Evolutionary conservation across 2,113 vertebrate genomes (phyloP).

Genomic region (human): DNA sequence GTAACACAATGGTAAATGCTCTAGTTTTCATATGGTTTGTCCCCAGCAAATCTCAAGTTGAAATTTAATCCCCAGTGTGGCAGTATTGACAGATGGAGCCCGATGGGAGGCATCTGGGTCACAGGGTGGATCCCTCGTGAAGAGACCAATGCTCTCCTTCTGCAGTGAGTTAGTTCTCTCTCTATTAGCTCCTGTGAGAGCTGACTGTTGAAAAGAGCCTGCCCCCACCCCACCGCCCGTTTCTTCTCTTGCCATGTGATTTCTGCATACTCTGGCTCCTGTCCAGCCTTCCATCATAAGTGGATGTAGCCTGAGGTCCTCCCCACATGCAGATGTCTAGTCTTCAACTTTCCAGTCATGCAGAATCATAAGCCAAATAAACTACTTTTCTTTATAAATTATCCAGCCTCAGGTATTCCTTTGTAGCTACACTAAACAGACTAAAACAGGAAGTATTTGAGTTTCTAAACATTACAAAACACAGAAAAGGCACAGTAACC

Average conservation of each 20-base stretch:
- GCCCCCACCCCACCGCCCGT: too few relatives aligned
- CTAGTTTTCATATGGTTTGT: too few relatives aligned
- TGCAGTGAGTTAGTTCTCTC: background rate
- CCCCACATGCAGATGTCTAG: background rate
- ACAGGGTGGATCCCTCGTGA: background rate
- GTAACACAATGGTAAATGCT: background rate
- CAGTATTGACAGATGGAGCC: background rate
- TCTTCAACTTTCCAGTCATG: background rate
- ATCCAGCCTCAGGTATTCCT: too few relatives aligned
- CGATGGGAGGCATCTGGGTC: background rate
- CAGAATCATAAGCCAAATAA: background rate
- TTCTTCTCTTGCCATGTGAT: background rate
- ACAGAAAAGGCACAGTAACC: background rate
- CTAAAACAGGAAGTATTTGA: background rate
- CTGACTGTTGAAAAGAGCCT: background rate
- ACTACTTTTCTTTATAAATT: too few relatives aligned
- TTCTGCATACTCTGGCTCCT: background rate
- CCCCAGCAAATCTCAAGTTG: too few relatives aligned
- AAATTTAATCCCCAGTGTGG: background rate
- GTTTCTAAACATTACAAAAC: background rate
- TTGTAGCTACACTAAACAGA: too few relatives aligned
- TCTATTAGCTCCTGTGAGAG: background rate
- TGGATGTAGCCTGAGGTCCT: background rate
- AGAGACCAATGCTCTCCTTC: background rate
- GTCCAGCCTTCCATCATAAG: background rate